Conservation (phyloP, 2,113 vertebrate genomes). For the Syngnathus typhle region DNA sequence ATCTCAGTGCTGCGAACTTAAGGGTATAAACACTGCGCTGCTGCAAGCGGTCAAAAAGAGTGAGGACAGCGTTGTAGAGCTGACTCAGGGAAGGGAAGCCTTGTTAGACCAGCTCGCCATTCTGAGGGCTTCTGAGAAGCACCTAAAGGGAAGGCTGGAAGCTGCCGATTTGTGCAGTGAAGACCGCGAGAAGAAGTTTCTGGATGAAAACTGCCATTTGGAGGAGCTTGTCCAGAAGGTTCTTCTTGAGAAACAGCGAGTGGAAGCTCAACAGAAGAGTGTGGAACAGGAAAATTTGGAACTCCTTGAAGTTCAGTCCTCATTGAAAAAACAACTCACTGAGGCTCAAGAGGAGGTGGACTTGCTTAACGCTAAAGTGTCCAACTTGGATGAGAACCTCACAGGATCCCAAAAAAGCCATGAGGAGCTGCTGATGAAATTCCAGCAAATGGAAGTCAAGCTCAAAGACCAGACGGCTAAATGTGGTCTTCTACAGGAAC, state of each 20-base stretch:
- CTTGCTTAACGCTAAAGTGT: conserved; percentile 58
- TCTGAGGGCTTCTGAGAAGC: conserved; percentile 72
- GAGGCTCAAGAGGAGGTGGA: conserved; percentile 69
- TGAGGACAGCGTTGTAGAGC: conserved; percentile 58
- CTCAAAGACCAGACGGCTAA: conserved; percentile 59
- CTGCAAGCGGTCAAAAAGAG: conserved; percentile 57
- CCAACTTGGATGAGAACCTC: conserved; percentile 71
- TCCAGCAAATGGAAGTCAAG: conserved; percentile 66
- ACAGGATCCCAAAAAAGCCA: conserved; percentile 64
- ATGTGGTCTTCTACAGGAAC: conserved; percentile 61
- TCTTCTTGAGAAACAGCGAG: conserved; percentile 57
- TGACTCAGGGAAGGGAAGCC: conserved; percentile 54
- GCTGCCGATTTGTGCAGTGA: conserved; percentile 56
- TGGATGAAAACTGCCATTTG: conserved; percentile 67
- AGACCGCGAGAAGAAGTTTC: conserved; percentile 68
- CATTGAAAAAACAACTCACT: conserved; percentile 54
- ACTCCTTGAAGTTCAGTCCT: conserved; percentile 66
- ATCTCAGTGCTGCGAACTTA: conserved; percentile 54
- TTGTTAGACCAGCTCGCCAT: conserved; percentile 62
- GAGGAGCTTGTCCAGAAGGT: conserved; percentile 73
- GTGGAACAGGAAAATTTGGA: conserved; percentile 69
- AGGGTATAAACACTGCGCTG: conserved; percentile 56
- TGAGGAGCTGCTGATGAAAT: conserved; percentile 62
- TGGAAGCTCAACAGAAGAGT: conserved; percentile 63
- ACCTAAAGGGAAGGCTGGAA: conserved; percentile 63